These are phyloP conservation scores for Drosophila peninsularis DNA, from an alignment of 2,888 invertebrate species.

Conservation along the genomic window DNA sequence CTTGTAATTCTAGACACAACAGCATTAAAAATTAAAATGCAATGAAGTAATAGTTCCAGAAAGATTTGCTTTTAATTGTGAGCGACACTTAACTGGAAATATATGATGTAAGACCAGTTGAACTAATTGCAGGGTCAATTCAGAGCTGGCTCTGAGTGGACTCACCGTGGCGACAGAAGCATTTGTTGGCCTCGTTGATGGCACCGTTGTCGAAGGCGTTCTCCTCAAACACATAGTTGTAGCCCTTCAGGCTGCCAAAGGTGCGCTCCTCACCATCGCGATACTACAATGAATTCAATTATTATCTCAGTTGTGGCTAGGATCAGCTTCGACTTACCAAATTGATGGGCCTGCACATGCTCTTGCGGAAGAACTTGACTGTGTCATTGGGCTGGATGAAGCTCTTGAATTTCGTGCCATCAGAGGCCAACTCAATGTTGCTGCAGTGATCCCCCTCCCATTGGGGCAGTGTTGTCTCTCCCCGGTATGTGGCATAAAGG, in stretches of 20 bases:
- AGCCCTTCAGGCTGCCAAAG: conserved; percentile 88
- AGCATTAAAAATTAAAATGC: conserved; percentile 13
- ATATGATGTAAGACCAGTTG: background rate
- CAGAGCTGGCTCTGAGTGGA: conserved; percentile 5
- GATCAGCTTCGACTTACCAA: conserved; percentile 87
- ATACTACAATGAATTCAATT: conserved; percentile 84
- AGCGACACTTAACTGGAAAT: conserved; percentile 19
- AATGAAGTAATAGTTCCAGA: conserved; percentile 27
- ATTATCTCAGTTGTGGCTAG: background rate
- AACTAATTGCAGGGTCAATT: background rate
- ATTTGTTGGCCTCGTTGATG: conserved; percentile 90
- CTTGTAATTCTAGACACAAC: conserved; percentile 17
- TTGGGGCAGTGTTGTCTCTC: conserved; percentile 89
- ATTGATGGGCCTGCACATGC: conserved; percentile 92
- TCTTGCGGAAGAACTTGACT: conserved; percentile 92
- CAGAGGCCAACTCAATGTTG: conserved; percentile 90
- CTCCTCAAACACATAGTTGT: conserved; percentile 90
- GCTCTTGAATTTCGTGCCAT: conserved; percentile 93
- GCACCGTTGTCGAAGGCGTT: conserved; percentile 92
- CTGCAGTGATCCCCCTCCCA: conserved; percentile 92
- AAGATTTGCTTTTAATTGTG: conserved; percentile 24
- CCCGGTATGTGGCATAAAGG: conserved; percentile 91
- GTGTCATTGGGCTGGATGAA: conserved; percentile 89
- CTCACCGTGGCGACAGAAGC: conserved; percentile 90
- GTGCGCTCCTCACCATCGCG: conserved; percentile 87